Base-by-base conservation (phyloP, 1,140 invertebrate genomes). In the Heliconius melpomene region DNA sequence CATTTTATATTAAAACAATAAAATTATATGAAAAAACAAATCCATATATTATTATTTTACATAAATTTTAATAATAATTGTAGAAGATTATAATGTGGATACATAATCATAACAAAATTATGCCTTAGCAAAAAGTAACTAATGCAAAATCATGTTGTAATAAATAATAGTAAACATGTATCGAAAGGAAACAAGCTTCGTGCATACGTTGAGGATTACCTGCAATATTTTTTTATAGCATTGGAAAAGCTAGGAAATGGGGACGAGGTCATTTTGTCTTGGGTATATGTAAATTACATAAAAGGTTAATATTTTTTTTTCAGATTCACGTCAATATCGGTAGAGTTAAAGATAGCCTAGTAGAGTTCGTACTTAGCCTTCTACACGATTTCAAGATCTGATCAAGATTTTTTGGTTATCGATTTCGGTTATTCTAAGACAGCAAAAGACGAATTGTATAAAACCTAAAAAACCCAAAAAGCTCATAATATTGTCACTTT, bases 221-320 rank as follows among this genome's bases (percentile, higher is more conserved):
- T 66, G 60, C n/a, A 66, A 66, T 66, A 66, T 66, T 66, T 66
- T 57, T 57, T 66, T 26, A 66, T 66, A 66, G 60, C 60, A 66
- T 66, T 66, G 60, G 60, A 66, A 29, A 66, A 66, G 60, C 60
- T 29, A 29, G 60, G 26, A 66, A 16, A 66, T 66, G 60, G 60
- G 60, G 9, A 66, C 60, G 60, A 66, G 60, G 60, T 29, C 26
- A 29, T 0, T 26, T 57, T 29, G 26, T 60, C 57, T 60, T 60
- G 9, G 23, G 32, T 32, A 6, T 66, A 66, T 66, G 60, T 16
- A 66, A 66, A 66, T 66, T 9, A 5, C 9, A 26, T 57, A 8
- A 23, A 57, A 57, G 7, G 50, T 52, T 52, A 52, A n/a, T n/a
- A n/a, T n/a, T n/a, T n/a, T n/a, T n/a, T n/a, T n/a, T n/a, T n/a